phyloP scores from a whole-genome alignment of 2,888 invertebrate genomes.

The Cancer borealis region DNA sequence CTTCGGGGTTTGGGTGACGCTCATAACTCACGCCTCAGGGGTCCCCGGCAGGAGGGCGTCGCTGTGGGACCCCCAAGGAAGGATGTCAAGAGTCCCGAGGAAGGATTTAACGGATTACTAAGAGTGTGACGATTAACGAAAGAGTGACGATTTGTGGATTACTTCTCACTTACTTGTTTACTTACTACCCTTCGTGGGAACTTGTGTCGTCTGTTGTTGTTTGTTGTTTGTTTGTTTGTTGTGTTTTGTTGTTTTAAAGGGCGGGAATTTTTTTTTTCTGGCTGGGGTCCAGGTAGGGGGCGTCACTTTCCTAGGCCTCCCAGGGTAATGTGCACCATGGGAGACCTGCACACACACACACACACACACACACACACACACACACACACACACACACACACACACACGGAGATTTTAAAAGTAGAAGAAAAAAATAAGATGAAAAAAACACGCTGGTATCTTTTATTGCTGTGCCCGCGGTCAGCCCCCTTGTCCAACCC shows the following conservation, averaged over 20 bases:
- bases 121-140: background rate
- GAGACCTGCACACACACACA: background rate
- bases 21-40: slow-evolving; percentile 5
- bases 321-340: background rate
- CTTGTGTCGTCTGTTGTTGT: background rate
- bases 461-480: background rate
- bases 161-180: background rate
- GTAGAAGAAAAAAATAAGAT: background rate
- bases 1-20: background rate
- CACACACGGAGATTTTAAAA: background rate
- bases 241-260: background rate
- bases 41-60: background rate
- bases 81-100: background rate
- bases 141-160: slow-evolving; percentile 4
- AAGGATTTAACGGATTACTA: background rate
- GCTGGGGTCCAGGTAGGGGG: background rate
- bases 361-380: slow-evolving; percentile 40
- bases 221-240: background rate
- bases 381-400: slow-evolving; percentile 37
- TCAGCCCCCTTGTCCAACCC: background rate
- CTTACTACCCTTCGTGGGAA: too few species aligned
- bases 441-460: background rate
- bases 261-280: background rate
- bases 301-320: background rate
- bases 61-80: background rate